Conservation (phyloP, 2,888 invertebrate species). For the Thymelicus acteon region DNA sequence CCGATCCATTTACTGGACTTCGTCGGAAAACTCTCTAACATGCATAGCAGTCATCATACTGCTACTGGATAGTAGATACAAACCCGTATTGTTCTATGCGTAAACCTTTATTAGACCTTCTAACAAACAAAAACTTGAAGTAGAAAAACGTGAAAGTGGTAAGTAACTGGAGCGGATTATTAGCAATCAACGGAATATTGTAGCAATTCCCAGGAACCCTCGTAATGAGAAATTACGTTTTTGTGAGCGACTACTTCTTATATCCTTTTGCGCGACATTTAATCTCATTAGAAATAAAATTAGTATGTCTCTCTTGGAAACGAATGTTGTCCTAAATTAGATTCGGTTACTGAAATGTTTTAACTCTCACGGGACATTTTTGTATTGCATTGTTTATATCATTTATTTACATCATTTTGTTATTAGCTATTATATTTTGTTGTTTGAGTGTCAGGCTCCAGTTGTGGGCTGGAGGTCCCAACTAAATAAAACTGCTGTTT, state of each 20-base stretch:
- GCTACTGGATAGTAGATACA: neutral
- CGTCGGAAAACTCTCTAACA: too few relatives aligned
- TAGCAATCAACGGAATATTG: conserved; percentile 8
- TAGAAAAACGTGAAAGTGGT: neutral
- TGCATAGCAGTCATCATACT: too few relatives aligned
- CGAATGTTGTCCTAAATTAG: neutral
- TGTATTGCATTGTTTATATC: too few relatives aligned
- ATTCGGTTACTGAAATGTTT: neutral
- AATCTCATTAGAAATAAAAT: conserved; percentile 11
- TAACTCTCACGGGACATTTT: too few relatives aligned
- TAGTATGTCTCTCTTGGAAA: conserved; percentile 6
- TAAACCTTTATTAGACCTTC: too few relatives aligned
- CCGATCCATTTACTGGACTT: too few relatives aligned
- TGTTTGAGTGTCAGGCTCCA: too few relatives aligned
- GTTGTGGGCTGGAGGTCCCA: too few relatives aligned
- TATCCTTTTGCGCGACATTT: neutral
- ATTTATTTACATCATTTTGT: too few relatives aligned
- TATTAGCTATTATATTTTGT: too few relatives aligned
- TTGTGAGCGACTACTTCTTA: conserved; percentile 4
- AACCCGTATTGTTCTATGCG: too few relatives aligned
- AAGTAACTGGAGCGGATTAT: conserved; percentile 9
- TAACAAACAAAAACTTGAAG: neutral
- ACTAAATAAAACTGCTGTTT: too few relatives aligned
- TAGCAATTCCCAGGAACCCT: conserved; percentile 6
- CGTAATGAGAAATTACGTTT: conserved; percentile 14